Base-by-base conservation (phyloP, 2,113 vertebrate species). In the Atractosteus spatula region DNA sequence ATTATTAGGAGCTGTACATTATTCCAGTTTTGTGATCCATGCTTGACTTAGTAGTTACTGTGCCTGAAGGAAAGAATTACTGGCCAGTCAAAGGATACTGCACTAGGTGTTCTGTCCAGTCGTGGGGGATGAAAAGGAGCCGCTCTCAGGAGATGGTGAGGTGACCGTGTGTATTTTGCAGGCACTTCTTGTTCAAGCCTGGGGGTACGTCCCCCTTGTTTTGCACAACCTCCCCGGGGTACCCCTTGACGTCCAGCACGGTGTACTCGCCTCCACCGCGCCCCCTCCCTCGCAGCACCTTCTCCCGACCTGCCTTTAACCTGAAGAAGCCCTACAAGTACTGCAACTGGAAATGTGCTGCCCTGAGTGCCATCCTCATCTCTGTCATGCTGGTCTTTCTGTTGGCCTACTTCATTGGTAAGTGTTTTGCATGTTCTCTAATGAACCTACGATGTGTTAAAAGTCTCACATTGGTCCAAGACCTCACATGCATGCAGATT, bases 151-250 rank as follows among this genome's bases (percentile, higher is more conserved):
- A 64, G 17, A 64, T 64, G 3, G 4, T 64, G 13, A 16, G 14
- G 62, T 64, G 41, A 64, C 62, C 8, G 55, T 73, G 65, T 68
- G 59, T 41, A 59, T 67, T 78, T 74, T 69, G 13, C 89, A 99
- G 98, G 91, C 98, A 99, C 86, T 99, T 99, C 91, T 91, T 99
- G 66, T 99, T 99, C 91, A 99, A 99, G 89, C 96, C 98, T 0
- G 96, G 97, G 77, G 98, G 97, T 74, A 97, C 95, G 45, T 98
- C 97, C 69, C 98, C 98, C 0, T 94, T 99, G 86, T 99, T 98
- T 91, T 98, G 97, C 92, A 96, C 96, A 29, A 93, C 96, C 0
- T 97, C 97, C 3, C 98, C 97, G 0, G 96, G 96, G 81, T 99
- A 99, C 83, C 98, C 98, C 69, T 84, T 99, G 93, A 99, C 97